Percentiles rank a stretch among this genome's conserved stretches.
Conservation (phyloP, 2,797 vertebrate species). For the Phoebastria nigripes region DNA sequence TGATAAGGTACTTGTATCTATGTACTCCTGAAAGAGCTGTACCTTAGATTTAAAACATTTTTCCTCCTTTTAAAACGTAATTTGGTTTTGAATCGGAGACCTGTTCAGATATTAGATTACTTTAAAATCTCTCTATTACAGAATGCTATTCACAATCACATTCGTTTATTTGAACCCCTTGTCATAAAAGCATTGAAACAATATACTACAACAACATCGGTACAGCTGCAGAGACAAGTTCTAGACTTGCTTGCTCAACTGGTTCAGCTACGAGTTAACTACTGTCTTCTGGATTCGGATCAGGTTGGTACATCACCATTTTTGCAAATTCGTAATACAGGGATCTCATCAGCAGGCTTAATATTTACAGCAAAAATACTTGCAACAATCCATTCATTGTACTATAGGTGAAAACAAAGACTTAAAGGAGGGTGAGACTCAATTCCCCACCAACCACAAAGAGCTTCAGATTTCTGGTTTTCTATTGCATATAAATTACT, state of each 20-base stretch:
- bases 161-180: conserved; percentile 95
- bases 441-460: neutral
- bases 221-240: conserved; percentile 93
- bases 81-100: neutral
- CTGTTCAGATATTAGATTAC: conserved; percentile 17
- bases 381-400: neutral
- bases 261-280: conserved; percentile 95
- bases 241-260: conserved; percentile 94
- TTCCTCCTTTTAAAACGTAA: neutral
- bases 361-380: neutral
- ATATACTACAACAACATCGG: conserved; percentile 96
- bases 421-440: neutral
- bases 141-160: conserved; percentile 97
- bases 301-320: conserved; percentile 78
- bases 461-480: neutral
- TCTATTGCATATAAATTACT: neutral
- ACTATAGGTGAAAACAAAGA: neutral
- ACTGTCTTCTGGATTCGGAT: conserved; percentile 97
- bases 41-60: neutral
- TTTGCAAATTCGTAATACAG: neutral
- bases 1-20: conserved; percentile 85
- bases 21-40: neutral
- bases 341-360: neutral
- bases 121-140: conserved; percentile 64
- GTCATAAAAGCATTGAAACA: conserved; percentile 98